These are phyloP conservation scores for Cyprinella venusta DNA, from an alignment of 2,797 vertebrate species.

Conservation along the genomic window DNA sequence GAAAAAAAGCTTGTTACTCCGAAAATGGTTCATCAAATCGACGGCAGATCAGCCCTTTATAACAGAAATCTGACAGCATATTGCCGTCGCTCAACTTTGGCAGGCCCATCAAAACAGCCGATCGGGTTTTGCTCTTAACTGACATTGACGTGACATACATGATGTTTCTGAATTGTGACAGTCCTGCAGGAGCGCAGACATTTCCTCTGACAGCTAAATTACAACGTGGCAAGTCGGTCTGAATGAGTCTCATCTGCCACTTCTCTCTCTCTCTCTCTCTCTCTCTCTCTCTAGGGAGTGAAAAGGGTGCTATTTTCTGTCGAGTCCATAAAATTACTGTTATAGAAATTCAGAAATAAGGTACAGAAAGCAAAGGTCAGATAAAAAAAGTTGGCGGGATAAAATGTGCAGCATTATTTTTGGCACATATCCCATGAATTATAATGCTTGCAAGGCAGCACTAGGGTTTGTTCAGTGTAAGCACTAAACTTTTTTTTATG, in stretches of 20 bases:
- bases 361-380: constrained; percentile 3
- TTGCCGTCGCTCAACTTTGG: constrained; percentile 49
- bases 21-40: constrained; percentile 22
- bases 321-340: constrained; percentile 44
- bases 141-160: constrained; percentile 55
- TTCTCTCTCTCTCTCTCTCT: not conserved
- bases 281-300: constrained; percentile 24
- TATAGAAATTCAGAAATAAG: constrained; percentile 11
- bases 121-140: constrained; percentile 55
- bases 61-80: constrained; percentile 48
- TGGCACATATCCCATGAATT: too few species aligned
- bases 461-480: not conserved
- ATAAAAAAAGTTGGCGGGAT: not conserved
- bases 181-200: constrained; percentile 57
- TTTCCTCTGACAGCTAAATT: constrained; percentile 66
- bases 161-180: constrained; percentile 62
- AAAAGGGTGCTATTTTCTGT: constrained; percentile 42
- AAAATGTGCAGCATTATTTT: too few species aligned
- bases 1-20: constrained; percentile 25
- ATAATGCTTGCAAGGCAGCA: not conserved
- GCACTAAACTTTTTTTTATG: not conserved
- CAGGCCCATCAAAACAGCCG: constrained; percentile 50
- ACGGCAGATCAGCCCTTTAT: constrained; percentile 30
- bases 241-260: constrained; percentile 55
- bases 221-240: constrained; percentile 55